These are phyloP conservation scores for Oxytorus armatus DNA, from an alignment of 2,888 invertebrate species.

Conservation along the genomic window DNA sequence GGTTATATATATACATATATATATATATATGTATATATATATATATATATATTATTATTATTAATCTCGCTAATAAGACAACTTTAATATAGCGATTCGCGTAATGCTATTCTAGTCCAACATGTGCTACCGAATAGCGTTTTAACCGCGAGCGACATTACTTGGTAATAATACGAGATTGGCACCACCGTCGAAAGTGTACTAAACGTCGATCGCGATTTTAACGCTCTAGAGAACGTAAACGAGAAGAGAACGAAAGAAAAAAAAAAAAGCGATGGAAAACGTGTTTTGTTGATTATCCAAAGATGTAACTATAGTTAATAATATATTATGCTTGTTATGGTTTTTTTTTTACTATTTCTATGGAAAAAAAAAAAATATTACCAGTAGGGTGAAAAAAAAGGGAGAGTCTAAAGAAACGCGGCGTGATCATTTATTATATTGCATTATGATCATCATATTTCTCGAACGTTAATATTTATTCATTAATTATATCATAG, in stretches of 20 bases:
- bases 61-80: constrained; percentile 53
- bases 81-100: constrained; percentile 60
- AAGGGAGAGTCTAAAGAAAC: constrained; percentile 6
- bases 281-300: constrained; percentile 77
- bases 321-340: constrained; percentile 73
- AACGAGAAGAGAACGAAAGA: constrained; percentile 14
- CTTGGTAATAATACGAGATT: constrained; percentile 25
- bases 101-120: constrained; percentile 74
- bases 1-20: too few species aligned
- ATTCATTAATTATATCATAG: constrained; percentile 73
- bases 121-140: constrained; percentile 69
- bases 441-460: constrained; percentile 77
- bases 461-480: constrained; percentile 78
- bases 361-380: constrained; percentile 50
- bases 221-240: constrained; percentile 30
- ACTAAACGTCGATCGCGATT: constrained; percentile 37
- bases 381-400: constrained; percentile 17
- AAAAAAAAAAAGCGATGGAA: constrained; percentile 29
- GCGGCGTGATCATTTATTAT: constrained; percentile 47
- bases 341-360: constrained; percentile 63
- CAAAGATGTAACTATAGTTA: constrained; percentile 79
- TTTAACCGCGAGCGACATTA: constrained; percentile 36
- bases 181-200: constrained; percentile 16
- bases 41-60: constrained; percentile 49
- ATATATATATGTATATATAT: constrained; percentile 31